Percentiles rank a stretch among this genome's conserved stretches.
Conservation (phyloP, 2,797 vertebrate species). For the Lates japonicus region DNA sequence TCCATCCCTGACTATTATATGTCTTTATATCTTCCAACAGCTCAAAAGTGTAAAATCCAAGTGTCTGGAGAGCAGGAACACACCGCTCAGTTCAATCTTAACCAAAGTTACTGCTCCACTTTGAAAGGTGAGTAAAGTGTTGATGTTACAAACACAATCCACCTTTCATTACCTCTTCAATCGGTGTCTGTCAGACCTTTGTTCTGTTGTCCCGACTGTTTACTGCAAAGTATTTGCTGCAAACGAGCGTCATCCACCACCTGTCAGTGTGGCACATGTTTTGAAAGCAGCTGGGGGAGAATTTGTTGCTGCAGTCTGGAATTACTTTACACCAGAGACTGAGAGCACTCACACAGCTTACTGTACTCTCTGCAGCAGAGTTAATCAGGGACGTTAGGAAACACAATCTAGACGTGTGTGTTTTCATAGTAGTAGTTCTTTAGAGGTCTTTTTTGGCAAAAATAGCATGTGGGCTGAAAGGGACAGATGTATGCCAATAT, state of each 20-base stretch:
- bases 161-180: not conserved
- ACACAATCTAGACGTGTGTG: not conserved
- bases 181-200: not conserved
- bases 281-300: conserved; percentile 24
- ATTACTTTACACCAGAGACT: not conserved
- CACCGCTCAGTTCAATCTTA: conserved; percentile 35
- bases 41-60: conserved; percentile 78
- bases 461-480: not conserved
- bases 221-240: not conserved
- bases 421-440: not conserved
- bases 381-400: not conserved
- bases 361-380: too few species aligned
- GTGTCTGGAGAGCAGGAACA: conserved; percentile 74
- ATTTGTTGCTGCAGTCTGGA: conserved; percentile 32
- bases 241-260: not conserved
- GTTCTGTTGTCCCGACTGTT: not conserved
- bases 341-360: not conserved
- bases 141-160: not conserved
- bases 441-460: too few species aligned
- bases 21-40: conserved; percentile 59
- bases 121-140: conserved; percentile 81
- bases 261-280: conserved; percentile 4
- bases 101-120: conserved; percentile 74
- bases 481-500: not conserved
- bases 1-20: not conserved